Evolutionary conservation across 2,888 invertebrate species (phyloP).

Genomic region (Lamellibrachia columna): DNA sequence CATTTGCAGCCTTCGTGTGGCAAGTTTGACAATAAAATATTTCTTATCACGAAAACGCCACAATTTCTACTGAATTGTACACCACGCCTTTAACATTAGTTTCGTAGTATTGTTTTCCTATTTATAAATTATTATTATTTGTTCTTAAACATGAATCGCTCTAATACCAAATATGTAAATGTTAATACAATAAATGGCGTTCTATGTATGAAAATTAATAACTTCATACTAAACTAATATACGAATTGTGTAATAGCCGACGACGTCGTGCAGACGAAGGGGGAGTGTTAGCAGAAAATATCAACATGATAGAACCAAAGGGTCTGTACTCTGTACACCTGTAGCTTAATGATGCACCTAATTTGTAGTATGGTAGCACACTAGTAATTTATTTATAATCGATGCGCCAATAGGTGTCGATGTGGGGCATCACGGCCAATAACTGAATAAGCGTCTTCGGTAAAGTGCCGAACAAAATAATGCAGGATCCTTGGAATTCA

Average conservation of each 20-base stretch:
- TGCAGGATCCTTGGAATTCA: neutral
- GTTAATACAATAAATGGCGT: neutral
- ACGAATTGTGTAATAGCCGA: neutral
- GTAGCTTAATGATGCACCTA: neutral
- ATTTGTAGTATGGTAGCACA: neutral
- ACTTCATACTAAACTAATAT: neutral
- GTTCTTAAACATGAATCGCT: neutral
- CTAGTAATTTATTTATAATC: neutral
- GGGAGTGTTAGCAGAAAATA: neutral
- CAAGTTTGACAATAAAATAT: neutral
- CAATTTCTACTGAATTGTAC: neutral
- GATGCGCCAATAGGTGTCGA: neutral
- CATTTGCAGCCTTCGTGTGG: constrained; percentile 17
- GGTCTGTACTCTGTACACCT: neutral
- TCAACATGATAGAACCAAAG: neutral
- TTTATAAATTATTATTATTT: neutral
- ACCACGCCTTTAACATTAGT: neutral
- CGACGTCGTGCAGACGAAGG: constrained; percentile 5
- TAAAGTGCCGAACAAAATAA: neutral
- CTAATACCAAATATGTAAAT: neutral
- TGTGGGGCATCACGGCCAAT: neutral
- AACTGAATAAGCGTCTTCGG: neutral
- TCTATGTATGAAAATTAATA: neutral
- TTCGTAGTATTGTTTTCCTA: neutral
- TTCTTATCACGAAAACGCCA: too few relatives aligned